phyloP scores from a whole-genome alignment of 2,797 vertebrate genomes.

The Fistularia commersonii region DNA sequence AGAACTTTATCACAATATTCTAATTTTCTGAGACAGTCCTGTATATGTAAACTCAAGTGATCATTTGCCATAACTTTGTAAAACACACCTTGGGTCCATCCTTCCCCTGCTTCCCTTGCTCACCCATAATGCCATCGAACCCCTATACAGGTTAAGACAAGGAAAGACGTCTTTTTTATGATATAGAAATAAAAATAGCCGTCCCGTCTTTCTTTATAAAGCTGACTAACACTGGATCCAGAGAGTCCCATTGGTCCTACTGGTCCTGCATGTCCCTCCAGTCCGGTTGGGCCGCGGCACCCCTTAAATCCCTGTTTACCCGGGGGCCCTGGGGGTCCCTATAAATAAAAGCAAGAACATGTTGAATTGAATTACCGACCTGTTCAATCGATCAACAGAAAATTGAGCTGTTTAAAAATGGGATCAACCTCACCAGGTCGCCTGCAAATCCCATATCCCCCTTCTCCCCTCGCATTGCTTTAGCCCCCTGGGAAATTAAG shows the following conservation, averaged over 20 bases:
- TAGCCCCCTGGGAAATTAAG: slow-evolving; percentile 55
- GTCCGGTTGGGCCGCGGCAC: slow-evolving; percentile 57
- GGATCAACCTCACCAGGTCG: slow-evolving; percentile 58
- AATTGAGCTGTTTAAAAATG: not conserved
- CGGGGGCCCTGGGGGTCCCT: slow-evolving; percentile 68
- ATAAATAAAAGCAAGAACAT: slow-evolving; percentile 15
- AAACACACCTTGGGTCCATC: slow-evolving; percentile 71
- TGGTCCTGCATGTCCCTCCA: slow-evolving; percentile 60
- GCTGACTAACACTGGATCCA: slow-evolving; percentile 63
- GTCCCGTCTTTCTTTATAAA: not conserved
- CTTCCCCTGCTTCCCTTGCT: slow-evolving; percentile 69
- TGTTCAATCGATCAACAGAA: slow-evolving; percentile 2
- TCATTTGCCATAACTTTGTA: not conserved
- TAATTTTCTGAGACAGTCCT: no score
- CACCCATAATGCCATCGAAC: slow-evolving; percentile 71
- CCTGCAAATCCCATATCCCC: slow-evolving; percentile 67
- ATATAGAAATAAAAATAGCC: not conserved
- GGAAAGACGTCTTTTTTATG: not conserved
- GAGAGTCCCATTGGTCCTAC: slow-evolving; percentile 58
- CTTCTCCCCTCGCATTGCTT: slow-evolving; percentile 61
- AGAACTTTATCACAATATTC: no score
- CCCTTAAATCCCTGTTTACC: slow-evolving; percentile 71
- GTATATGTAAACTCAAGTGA: not conserved
- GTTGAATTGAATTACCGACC: slow-evolving; percentile 3
- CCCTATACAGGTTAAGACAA: slow-evolving; percentile 55